These are phyloP conservation scores for Hemicrepidius hirtus DNA, from an alignment of 2,888 invertebrate species.

Conservation along the genomic window DNA sequence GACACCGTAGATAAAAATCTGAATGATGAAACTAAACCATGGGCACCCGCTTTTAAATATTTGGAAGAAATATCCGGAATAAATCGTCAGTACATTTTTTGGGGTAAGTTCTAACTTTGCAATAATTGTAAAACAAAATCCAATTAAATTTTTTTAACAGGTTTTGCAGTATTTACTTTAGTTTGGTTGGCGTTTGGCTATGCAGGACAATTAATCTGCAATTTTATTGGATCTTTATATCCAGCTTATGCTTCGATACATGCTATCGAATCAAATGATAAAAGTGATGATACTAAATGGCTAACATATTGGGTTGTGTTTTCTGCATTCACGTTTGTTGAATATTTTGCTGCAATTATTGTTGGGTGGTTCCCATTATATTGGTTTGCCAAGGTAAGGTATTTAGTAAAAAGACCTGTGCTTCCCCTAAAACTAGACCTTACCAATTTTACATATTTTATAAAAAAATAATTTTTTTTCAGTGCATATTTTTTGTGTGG, in stretches of 20 bases:
- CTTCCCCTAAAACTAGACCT: no score
- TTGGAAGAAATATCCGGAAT: slow-evolving; percentile 84
- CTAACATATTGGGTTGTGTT: slow-evolving; percentile 97
- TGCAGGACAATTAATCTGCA: slow-evolving; percentile 95
- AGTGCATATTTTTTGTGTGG: slow-evolving; percentile 89
- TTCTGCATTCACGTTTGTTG: slow-evolving; percentile 89
- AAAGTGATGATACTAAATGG: slow-evolving; percentile 94
- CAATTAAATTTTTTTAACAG: slow-evolving; percentile 62
- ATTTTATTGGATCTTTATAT: slow-evolving; percentile 92
- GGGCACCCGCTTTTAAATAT: slow-evolving; percentile 79
- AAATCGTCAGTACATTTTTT: slow-evolving; percentile 83
- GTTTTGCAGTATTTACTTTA: slow-evolving; percentile 76
- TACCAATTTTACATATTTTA: no score
- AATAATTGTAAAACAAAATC: neutral
- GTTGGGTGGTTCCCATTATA: slow-evolving; percentile 92
- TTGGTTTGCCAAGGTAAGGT: slow-evolving; percentile 90
- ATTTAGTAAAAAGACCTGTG: no score
- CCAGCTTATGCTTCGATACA: slow-evolving; percentile 92
- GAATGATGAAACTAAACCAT: slow-evolving; percentile 81
- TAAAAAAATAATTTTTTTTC: slow-evolving; percentile 51
- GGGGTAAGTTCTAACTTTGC: slow-evolving; percentile 78
- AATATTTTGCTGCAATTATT: slow-evolving; percentile 92
- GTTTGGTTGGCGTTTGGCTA: slow-evolving; percentile 97
- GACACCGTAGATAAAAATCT: slow-evolving; percentile 75
- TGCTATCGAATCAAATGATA: slow-evolving; percentile 83